Evolutionary conservation across 2,888 invertebrate genomes (phyloP).

Genomic region (Ormyrus labotus): DNA sequence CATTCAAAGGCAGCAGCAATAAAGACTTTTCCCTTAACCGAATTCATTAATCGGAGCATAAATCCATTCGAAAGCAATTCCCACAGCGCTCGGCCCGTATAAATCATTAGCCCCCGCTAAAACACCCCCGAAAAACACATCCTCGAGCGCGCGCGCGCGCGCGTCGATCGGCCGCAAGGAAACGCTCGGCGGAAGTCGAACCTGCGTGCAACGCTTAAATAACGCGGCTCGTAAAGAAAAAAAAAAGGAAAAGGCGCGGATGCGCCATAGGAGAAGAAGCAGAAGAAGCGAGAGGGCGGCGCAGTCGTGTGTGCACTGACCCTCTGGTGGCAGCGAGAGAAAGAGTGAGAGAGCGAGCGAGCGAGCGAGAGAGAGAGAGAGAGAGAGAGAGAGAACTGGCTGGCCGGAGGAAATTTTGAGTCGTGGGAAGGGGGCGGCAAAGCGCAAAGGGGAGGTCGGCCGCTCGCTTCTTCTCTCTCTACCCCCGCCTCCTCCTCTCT

Average conservation of each 20-base stretch:
- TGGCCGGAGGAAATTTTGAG: constrained; percentile 61
- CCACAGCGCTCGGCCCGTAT: constrained; percentile 5
- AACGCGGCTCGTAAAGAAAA: constrained; percentile 30
- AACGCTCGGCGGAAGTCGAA: constrained; percentile 36
- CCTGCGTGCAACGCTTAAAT: constrained; percentile 16
- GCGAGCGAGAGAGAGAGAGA: not conserved
- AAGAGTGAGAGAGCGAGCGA: constrained; percentile 1
- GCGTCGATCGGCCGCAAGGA: constrained; percentile 11
- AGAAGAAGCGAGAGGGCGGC: constrained; percentile 8
- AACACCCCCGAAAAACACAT: not conserved
- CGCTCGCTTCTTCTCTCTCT: constrained; percentile 26
- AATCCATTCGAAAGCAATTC: constrained; percentile 13
- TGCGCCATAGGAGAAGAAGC: not conserved
- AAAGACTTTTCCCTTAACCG: too few relatives aligned
- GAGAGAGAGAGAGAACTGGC: constrained; percentile 10
- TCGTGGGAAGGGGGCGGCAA: constrained; percentile 50
- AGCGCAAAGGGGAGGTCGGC: constrained; percentile 41
- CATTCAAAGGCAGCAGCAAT: too few relatives aligned
- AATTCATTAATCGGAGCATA: too few relatives aligned
- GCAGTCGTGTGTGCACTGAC: constrained; percentile 32
- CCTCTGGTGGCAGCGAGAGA: constrained; percentile 16
- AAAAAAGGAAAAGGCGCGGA: not conserved
- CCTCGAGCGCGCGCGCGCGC: not conserved
- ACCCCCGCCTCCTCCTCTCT: constrained; percentile 5
- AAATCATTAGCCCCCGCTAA: constrained; percentile 21